Percentiles rank a stretch among this genome's conserved stretches.
Conservation (phyloP, 1,140 invertebrate genomes). For the Dendroctonus ponderosae region DNA sequence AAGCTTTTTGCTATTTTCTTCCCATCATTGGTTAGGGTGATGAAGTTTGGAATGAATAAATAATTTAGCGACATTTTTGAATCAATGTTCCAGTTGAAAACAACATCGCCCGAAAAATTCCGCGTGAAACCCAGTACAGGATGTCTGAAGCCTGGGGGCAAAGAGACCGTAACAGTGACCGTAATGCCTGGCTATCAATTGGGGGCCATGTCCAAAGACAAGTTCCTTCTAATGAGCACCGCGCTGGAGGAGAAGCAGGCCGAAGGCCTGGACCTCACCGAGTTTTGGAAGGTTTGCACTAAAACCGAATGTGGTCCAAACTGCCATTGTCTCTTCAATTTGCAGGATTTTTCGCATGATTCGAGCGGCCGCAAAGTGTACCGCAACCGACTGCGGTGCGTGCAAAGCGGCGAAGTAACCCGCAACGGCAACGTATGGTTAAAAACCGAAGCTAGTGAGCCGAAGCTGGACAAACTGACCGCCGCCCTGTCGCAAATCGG, state of each 20-base stretch:
- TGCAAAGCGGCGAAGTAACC: constrained; percentile 42
- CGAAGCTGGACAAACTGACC: constrained; percentile 12
- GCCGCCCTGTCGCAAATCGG: constrained; percentile 9
- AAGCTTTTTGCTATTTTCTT: too few relatives aligned
- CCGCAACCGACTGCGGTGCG: constrained; percentile 54
- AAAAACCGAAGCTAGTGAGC: not conserved
- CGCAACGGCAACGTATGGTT: constrained; percentile 40
- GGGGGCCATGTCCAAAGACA: constrained; percentile 60
- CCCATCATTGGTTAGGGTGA: too few relatives aligned
- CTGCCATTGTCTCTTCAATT: not conserved
- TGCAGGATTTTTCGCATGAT: too few relatives aligned
- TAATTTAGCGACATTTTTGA: not conserved
- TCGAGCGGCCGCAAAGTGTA: constrained; percentile 48
- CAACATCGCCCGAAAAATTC: constrained; percentile 81
- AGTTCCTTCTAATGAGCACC: constrained; percentile 70
- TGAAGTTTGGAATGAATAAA: not conserved
- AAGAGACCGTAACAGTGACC: constrained; percentile 55
- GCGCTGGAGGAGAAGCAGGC: constrained; percentile 54
- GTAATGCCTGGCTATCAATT: constrained; percentile 58
- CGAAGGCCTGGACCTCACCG: constrained; percentile 53
- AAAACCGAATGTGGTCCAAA: constrained; percentile 13
- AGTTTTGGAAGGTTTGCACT: constrained; percentile 62
- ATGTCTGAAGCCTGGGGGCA: constrained; percentile 60
- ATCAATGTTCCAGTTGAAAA: constrained; percentile 65
- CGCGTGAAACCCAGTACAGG: constrained; percentile 83